Percentiles rank a stretch among this genome's conserved stretches.
Evolutionary conservation across 1,140 invertebrate genomes (phyloP).

Genomic region (Diachasmimorpha longicaudata): DNA sequence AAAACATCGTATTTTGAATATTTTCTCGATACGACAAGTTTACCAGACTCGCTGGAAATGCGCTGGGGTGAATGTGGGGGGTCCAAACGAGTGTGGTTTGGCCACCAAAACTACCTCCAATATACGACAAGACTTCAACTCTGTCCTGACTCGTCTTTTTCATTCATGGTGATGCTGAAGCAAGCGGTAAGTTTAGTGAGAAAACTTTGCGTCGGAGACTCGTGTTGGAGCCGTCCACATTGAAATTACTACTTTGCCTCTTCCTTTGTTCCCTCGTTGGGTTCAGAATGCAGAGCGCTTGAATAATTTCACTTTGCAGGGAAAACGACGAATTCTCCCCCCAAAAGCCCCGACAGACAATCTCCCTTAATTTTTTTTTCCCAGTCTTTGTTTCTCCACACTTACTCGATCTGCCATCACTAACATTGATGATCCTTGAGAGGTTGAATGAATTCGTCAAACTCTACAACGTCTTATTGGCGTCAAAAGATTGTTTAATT

Average conservation of each 20-base stretch:
- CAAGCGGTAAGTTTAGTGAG: neutral
- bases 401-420: neutral
- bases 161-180: neutral
- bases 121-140: neutral
- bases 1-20: neutral
- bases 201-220: neutral
- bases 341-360: neutral
- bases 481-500: neutral
- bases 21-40: neutral
- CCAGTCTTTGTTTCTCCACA: neutral
- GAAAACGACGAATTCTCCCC: neutral
- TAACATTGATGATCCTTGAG: neutral
- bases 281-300: neutral
- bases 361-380: neutral
- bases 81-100: neutral
- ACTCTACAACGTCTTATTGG: neutral
- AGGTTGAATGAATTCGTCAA: neutral
- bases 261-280: neutral
- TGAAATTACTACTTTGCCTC: slow-evolving; percentile 6
- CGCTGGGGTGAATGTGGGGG: neutral
- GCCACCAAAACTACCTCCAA: neutral
- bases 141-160: neutral
- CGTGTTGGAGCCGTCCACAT: neutral
- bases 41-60: neutral
- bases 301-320: neutral